Evolutionary conservation across 2,113 vertebrate species (phyloP).

Genomic region (Thymallus thymallus): DNA sequence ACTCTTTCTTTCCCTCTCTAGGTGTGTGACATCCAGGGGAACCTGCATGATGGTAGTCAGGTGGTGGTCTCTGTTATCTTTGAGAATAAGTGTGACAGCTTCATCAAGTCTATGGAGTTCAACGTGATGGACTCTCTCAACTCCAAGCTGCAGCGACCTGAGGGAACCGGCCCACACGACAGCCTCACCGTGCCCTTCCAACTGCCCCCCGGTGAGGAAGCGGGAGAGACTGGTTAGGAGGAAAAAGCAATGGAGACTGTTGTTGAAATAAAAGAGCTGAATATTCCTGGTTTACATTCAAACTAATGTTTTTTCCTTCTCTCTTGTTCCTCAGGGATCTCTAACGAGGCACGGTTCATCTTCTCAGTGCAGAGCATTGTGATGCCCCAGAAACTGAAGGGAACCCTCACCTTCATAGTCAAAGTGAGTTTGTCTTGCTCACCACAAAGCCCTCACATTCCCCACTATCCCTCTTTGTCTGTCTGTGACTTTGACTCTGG

Average conservation of each 20-base stretch:
- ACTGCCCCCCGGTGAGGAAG: slow-evolving; percentile 86
- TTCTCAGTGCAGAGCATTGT: slow-evolving; percentile 95
- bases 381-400: slow-evolving; percentile 98
- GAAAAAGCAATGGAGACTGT: too few species aligned
- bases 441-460: too few species aligned
- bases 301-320: neutral
- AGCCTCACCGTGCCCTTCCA: slow-evolving; percentile 93
- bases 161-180: slow-evolving; percentile 87
- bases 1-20: slow-evolving; percentile 41
- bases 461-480: too few species aligned
- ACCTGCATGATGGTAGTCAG: slow-evolving; percentile 91
- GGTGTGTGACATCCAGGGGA: slow-evolving; percentile 93
- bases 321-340: slow-evolving; percentile 77
- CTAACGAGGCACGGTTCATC: slow-evolving; percentile 93
- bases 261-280: too few species aligned
- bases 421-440: slow-evolving; percentile 76
- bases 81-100: slow-evolving; percentile 88
- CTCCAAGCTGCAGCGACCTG: slow-evolving; percentile 89
- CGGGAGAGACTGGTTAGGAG: too few species aligned
- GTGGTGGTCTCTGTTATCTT: slow-evolving; percentile 94
- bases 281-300: too few species aligned
- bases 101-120: slow-evolving; percentile 96
- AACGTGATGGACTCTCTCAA: slow-evolving; percentile 97
- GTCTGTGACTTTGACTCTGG: neutral
- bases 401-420: slow-evolving; percentile 94